Percentiles rank a stretch among this genome's conserved stretches.
phyloP scores from a whole-genome alignment of 2,888 invertebrate species.

The Temnothorax unifasciatus region DNA sequence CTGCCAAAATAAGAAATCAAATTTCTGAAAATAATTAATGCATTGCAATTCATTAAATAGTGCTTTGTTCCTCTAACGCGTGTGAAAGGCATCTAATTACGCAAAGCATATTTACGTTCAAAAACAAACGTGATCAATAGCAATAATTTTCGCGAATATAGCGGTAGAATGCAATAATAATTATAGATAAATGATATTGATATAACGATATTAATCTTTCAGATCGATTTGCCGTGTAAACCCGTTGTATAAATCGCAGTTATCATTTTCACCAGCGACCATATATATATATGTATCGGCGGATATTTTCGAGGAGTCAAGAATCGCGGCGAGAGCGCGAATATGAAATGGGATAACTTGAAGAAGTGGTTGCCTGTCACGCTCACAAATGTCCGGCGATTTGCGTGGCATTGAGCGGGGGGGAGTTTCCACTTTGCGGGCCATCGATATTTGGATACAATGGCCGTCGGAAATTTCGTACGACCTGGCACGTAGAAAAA shows the following conservation, averaged over 20 bases:
- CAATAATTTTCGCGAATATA: conserved; percentile 9
- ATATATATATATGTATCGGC: neutral
- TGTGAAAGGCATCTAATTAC: conserved; percentile 11
- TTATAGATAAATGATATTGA: conserved; percentile 14
- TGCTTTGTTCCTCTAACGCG: neutral
- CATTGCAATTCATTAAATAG: neutral
- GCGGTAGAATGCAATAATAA: conserved; percentile 29
- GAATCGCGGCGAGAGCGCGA: conserved; percentile 5
- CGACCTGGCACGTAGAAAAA: conserved; percentile 48
- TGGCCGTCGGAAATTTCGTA: conserved; percentile 47
- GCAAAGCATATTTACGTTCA: neutral
- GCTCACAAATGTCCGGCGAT: conserved; percentile 46
- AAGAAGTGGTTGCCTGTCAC: conserved; percentile 50
- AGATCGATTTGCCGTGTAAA: neutral
- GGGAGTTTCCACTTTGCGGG: conserved; percentile 49
- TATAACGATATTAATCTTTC: conserved; percentile 26
- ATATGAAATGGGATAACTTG: conserved; percentile 43
- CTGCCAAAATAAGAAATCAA: neutral
- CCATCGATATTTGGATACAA: conserved; percentile 55
- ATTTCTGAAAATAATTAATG: conserved; percentile 26
- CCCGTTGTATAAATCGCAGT: neutral
- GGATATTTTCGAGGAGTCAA: conserved; percentile 45
- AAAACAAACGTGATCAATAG: conserved; percentile 2
- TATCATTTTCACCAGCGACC: conserved; percentile 3
- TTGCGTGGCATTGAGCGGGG: conserved; percentile 46